phyloP scores from a whole-genome alignment of 2,888 invertebrate genomes.

The Epinotia ramella region DNA sequence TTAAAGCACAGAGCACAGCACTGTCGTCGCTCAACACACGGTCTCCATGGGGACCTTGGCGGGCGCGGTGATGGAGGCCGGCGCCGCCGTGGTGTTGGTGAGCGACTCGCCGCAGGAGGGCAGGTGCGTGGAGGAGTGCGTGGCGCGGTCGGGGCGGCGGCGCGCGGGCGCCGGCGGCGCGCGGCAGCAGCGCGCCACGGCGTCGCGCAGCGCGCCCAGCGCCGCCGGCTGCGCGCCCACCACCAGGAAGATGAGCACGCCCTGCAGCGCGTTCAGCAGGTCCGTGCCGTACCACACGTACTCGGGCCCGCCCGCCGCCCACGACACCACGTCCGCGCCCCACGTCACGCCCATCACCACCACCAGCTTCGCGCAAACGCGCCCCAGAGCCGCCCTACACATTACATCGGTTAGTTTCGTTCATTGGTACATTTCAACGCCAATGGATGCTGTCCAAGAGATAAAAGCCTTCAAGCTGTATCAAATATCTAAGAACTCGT shows the following conservation, averaged over 20 bases:
- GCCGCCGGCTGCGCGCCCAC: constrained; percentile 96
- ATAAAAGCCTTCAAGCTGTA: neutral
- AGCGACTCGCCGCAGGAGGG: constrained; percentile 93
- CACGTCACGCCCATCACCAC: constrained; percentile 85
- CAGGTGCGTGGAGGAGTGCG: constrained; percentile 92
- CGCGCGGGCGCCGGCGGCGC: constrained; percentile 75
- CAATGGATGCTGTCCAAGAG: too few species aligned
- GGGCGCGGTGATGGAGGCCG: constrained; percentile 81
- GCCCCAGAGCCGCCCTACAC: constrained; percentile 89
- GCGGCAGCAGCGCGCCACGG: constrained; percentile 63
- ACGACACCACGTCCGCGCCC: constrained; percentile 92
- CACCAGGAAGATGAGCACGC: constrained; percentile 94
- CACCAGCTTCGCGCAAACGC: constrained; percentile 94
- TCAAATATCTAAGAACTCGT: neutral
- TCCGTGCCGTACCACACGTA: constrained; percentile 94
- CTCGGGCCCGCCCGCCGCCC: constrained; percentile 92
- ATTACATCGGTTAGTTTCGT: neutral
- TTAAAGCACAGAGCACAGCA: neutral
- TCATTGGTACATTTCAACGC: neutral
- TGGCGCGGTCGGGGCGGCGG: constrained; percentile 67
- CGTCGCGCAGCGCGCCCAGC: constrained; percentile 73
- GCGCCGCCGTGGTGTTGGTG: constrained; percentile 89
- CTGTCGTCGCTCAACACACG: constrained; percentile 78
- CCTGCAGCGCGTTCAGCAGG: constrained; percentile 93
- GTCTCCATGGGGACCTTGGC: constrained; percentile 86